phyloP scores from a whole-genome alignment of 2,113 vertebrate genomes.

The Heteronetta atricapilla region DNA sequence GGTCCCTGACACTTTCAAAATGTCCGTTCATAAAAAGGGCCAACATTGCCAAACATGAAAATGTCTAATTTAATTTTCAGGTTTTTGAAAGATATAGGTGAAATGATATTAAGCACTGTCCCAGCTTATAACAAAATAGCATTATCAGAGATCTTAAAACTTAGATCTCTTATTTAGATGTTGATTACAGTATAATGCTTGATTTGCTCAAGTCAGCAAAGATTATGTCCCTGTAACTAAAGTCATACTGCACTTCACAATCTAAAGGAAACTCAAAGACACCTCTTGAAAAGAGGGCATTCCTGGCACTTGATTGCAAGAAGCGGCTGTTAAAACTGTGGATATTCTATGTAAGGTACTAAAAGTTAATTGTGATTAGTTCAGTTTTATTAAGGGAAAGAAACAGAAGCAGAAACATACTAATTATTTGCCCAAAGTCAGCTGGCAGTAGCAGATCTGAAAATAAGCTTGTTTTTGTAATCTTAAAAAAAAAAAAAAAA shows the following conservation, averaged over 20 bases:
- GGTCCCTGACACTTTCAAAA: not conserved
- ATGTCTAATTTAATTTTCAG: not conserved
- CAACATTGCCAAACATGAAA: not conserved
- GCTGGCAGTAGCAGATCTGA: not conserved
- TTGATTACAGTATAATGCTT: not conserved
- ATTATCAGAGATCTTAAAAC: not conserved
- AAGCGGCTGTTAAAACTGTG: not conserved
- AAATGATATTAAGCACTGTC: not conserved
- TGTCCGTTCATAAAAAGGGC: not conserved
- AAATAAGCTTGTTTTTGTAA: not conserved
- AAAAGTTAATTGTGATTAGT: not conserved
- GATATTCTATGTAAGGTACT: not conserved
- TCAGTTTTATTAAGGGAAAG: not conserved
- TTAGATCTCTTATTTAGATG: not conserved
- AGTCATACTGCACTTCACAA: not conserved
- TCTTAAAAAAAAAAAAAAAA: not conserved
- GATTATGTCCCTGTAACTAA: not conserved
- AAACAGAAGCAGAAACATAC: not conserved
- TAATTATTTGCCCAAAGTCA: not conserved
- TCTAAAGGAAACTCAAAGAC: not conserved
- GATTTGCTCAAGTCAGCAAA: not conserved
- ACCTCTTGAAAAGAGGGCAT: not conserved
- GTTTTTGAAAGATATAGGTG: not conserved
- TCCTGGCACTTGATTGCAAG: not conserved
- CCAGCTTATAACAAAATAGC: not conserved